Evolutionary conservation across 2,113 vertebrate species (phyloP), one percentile per base, ranked within the genome.

Genomic region (Oncorhynchus clarkii): DNA sequence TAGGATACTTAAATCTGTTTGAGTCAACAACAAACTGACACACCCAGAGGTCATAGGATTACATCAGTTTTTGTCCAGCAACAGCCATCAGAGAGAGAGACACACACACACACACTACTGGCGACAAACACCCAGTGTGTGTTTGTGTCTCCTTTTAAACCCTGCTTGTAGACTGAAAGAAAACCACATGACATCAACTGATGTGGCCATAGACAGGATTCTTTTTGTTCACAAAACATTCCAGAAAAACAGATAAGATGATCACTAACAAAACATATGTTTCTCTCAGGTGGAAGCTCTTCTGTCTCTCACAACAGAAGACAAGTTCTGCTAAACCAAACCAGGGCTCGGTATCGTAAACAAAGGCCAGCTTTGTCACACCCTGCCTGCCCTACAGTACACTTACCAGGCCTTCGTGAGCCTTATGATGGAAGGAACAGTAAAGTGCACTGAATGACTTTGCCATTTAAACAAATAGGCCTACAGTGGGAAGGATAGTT

Each of bases 241-340:
- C 80, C 59, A 54, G 51, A 54, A 76, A 86, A 84, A 62, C 54
- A 83, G 65, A 62, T 74, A 83, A 79, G 74, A 73, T 80, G 72
- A 77, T 59, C 20, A 9, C 60, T 77, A 74, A 91, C 90, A 89
- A 91, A 83, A 69, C 22, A 29, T 71, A 75, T 87, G 90, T 88
- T 90, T 83, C 76, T 71, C 69, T 82, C 67, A 26, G 2, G 24
- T 80, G 39, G 2, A 24, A 34, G 80, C 83, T 86, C 77, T 80
- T 45, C 79, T 89, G 78, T 48, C 74, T 81, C 70, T 75, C 72
- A 84, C 91, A 88, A 89, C 85, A 88, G 86, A 89, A 91, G 73
- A 89, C 88, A 88, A 91, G 87, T 90, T 93, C 93, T 92, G 93
- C 90, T 93, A 92, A 84, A 87, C 72, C 67, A 73, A 89, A 83